These are phyloP conservation scores for Poliocrania exsul DNA, from an alignment of 2,797 vertebrate genomes.

Conservation along the genomic window DNA sequence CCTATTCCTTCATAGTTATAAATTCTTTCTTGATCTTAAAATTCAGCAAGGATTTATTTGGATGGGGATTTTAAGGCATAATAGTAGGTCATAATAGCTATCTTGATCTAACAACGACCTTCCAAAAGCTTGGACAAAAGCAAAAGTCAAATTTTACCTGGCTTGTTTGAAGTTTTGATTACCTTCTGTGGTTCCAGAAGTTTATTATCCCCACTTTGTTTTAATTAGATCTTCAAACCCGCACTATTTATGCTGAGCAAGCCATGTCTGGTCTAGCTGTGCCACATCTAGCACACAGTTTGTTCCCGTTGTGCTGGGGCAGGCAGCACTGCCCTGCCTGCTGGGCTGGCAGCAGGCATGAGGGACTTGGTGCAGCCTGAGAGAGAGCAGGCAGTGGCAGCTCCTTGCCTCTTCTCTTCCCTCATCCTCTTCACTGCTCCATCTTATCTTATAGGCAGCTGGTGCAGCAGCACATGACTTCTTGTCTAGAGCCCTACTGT, in stretches of 20 bases:
- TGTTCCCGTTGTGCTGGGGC: background rate
- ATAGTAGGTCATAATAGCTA: background rate
- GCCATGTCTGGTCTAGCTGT: background rate
- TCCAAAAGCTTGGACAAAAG: background rate
- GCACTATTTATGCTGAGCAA: background rate
- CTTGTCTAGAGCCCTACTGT: background rate
- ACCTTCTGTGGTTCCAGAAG: background rate
- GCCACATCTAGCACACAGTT: background rate
- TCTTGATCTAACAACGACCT: background rate
- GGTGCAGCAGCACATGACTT: background rate
- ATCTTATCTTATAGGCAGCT: background rate
- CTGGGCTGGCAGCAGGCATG: background rate
- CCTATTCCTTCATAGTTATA: background rate
- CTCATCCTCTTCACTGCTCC: background rate
- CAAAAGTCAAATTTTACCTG: background rate
- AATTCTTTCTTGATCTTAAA: background rate
- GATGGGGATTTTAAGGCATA: background rate
- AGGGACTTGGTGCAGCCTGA: background rate
- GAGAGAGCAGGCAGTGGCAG: background rate
- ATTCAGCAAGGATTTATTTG: background rate
- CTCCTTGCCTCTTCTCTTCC: background rate
- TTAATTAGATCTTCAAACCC: constrained; percentile 36
- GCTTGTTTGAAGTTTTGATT: background rate
- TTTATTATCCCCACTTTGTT: background rate
- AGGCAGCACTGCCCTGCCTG: background rate